These are phyloP conservation scores for Ptychochromis oligacanthus DNA, from an alignment of 2,113 vertebrate genomes.

Conservation along the genomic window DNA sequence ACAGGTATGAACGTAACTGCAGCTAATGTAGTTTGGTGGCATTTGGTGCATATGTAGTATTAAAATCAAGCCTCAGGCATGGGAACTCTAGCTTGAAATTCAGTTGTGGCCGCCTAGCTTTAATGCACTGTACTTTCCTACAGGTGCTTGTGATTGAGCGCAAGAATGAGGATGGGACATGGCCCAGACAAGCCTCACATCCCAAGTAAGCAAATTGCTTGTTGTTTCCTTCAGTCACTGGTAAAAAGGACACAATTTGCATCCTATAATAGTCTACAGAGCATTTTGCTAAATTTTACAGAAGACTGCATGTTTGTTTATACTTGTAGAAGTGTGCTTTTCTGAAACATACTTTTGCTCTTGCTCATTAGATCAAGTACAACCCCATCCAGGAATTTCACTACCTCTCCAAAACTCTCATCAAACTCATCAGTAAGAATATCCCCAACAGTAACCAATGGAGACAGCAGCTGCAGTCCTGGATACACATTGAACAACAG, in stretches of 20 bases:
- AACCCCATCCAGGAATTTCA: conserved; percentile 91
- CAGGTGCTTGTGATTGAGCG: conserved; percentile 96
- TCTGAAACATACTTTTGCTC: background rate
- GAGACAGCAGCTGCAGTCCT: conserved; percentile 89
- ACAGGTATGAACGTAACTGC: background rate
- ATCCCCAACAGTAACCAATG: conserved; percentile 91
- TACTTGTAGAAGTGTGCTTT: background rate
- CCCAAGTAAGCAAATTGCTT: conserved; percentile 83
- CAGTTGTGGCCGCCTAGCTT: background rate
- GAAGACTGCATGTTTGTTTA: background rate
- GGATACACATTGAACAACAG: conserved; percentile 89
- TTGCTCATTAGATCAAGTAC: conserved; percentile 88
- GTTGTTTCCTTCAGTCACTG: background rate
- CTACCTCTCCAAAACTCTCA: conserved; percentile 94
- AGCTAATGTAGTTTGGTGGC: background rate
- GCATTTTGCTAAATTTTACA: background rate
- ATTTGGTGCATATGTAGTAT: background rate
- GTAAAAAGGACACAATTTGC: background rate
- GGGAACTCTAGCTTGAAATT: conserved; percentile 14
- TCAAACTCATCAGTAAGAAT: conserved; percentile 88
- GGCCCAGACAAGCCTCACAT: conserved; percentile 89
- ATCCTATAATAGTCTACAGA: background rate
- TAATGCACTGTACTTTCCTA: conserved; percentile 49
- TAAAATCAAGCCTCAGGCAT: conserved; percentile 11
- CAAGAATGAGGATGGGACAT: conserved; percentile 94